A percentile compares a stretch with the other conserved stretches of the same genome.
Conservation (phyloP, 2,888 invertebrate genomes). For the Tipula vernalis region DNA sequence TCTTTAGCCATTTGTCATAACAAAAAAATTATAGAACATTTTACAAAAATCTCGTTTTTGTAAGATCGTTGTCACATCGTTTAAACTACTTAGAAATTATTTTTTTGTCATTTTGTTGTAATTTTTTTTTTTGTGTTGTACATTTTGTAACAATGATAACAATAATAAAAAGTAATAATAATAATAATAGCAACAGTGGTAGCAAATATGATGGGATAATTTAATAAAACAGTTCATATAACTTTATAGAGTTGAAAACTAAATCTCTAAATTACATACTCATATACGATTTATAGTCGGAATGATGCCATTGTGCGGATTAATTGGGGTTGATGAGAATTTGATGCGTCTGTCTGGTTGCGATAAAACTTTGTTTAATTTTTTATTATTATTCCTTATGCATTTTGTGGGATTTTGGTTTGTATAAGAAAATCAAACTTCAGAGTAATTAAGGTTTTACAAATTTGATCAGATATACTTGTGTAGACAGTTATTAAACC, state of each 20-base stretch:
- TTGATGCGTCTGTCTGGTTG: neutral
- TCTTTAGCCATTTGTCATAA: neutral
- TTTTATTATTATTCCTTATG: neutral
- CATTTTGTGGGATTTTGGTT: neutral
- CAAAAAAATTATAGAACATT: neutral
- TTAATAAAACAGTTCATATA: neutral
- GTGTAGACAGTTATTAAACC: too few species aligned
- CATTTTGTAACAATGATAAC: neutral
- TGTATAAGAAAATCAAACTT: too few species aligned
- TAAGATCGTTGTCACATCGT: neutral
- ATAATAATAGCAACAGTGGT: neutral
- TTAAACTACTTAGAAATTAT: neutral
- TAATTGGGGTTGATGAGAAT: neutral
- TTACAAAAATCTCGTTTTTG: neutral
- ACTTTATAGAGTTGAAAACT: neutral
- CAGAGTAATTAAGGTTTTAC: too few species aligned
- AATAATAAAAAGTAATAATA: neutral
- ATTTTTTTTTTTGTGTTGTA: neutral
- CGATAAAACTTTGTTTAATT: neutral
- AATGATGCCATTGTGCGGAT: neutral
- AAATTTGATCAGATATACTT: too few species aligned
- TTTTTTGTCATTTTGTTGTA: neutral
- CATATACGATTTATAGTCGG: neutral
- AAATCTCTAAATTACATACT: neutral
- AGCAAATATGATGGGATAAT: too few species aligned